phyloP scores from a whole-genome alignment of 1,140 invertebrate genomes.

The Reticulitermes speratus region DNA sequence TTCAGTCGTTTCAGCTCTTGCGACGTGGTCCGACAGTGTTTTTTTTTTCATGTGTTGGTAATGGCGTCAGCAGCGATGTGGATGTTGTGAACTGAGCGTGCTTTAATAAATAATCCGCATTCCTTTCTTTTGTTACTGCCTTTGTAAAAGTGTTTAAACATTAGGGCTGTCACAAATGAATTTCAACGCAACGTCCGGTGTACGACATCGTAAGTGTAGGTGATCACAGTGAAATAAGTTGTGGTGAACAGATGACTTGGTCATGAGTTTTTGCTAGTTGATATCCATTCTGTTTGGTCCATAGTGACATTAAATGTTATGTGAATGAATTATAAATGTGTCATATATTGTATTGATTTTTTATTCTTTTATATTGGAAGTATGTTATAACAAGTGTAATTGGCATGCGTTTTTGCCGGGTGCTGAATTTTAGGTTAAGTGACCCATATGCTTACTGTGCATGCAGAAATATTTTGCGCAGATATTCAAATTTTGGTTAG shows the following conservation, averaged over 20 bases:
- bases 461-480: not conserved
- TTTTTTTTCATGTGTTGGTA: not conserved
- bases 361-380: not conserved
- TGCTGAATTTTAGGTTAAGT: not conserved
- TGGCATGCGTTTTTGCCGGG: not conserved
- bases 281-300: not conserved
- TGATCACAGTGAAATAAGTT: conserved; percentile 34
- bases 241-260: conserved; percentile 31
- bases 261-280: conserved; percentile 2
- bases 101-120: not conserved
- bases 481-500: not conserved
- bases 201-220: conserved; percentile 37
- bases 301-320: not conserved
- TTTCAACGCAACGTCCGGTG: conserved; percentile 33
- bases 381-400: not conserved
- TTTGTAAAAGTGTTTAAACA: not conserved
- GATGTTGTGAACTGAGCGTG: not conserved
- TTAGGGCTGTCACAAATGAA: conserved; percentile 26
- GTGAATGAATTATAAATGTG: not conserved
- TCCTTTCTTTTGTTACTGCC: not conserved
- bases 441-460: not conserved
- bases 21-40: not conserved
- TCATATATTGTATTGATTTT: not conserved
- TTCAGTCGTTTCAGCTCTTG: no score
- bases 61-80: not conserved